Evolutionary conservation across 2,888 invertebrate species (phyloP), one percentile per base, ranked within the genome.

Genomic region (Neocrepidodera transversa): DNA sequence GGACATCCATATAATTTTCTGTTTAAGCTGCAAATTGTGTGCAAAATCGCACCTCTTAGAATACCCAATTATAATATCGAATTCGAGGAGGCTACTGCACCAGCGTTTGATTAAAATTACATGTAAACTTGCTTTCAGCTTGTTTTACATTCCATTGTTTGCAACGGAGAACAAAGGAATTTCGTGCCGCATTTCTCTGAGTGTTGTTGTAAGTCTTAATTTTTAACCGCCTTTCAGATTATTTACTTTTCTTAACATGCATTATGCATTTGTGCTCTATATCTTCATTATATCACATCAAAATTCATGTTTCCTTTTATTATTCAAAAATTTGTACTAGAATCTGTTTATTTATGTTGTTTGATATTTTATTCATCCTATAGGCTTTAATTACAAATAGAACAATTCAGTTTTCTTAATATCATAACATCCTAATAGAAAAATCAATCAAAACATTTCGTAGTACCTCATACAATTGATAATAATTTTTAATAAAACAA

Each of bases 101-200:
- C 70, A 73, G 74, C 71, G 76, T 78, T 79, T 79, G 78, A 79
- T 79, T 79, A 79, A 79, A 79, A 79, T 78, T 79, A 78, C 79
- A 79, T 79, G 79, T 79, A 79, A 79, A 78, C 77, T 73, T 69
- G 74, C 75, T 68, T 73, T 72, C 74, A 68, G 77, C 78, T 79
- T 79, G 79, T 79, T 79, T 79, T 78, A 79, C 79, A 79, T 79
- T 78, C 79, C 77, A 79, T 79, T 79, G 79, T 79, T 77, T 75
- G 74, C 76, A 73, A 69, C 67, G 67, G 72, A 76, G 76, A 78
- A 79, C 79, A 79, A 79, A 78, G 78, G 75, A 71, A 75, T 75
- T 76, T 78, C 78, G 77, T 78, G 77, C 77, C 72, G 77, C 76
- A 71, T 76, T 76, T 75, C 77, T 74, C 73, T 70, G 68, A 68